Conservation (phyloP, 1,140 invertebrate genomes). For the Neotoxoptera formosana region DNA sequence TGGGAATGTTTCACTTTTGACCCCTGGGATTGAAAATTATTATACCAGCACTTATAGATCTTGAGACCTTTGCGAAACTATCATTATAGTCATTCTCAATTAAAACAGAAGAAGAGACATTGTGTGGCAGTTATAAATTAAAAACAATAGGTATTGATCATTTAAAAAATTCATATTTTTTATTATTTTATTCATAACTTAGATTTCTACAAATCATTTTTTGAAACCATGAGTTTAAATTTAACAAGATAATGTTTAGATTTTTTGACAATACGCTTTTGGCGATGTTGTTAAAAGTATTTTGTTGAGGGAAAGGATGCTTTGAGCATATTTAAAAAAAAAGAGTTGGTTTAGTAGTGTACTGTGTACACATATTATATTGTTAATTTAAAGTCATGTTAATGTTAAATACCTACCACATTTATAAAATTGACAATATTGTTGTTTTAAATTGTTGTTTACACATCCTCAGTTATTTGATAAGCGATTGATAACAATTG, state of each 20-base stretch:
- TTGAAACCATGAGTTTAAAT: background rate
- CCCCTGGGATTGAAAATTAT: too few species aligned
- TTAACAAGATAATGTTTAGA: background rate
- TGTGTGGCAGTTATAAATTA: background rate
- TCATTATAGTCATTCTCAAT: background rate
- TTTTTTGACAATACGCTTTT: background rate
- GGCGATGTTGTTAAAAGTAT: too few species aligned
- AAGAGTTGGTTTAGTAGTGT: too few species aligned
- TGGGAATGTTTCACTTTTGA: background rate
- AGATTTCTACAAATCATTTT: background rate
- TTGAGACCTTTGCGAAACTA: background rate
- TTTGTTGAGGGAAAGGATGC: background rate
- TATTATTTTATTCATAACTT: too few species aligned
- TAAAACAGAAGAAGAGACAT: too few species aligned
- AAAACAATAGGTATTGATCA: background rate
- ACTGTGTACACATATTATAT: background rate
- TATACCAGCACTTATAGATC: background rate
- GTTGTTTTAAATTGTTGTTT: background rate
- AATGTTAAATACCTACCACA: background rate
- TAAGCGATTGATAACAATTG: background rate
- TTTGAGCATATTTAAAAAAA: background rate
- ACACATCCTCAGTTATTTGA: background rate
- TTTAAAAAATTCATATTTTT: background rate
- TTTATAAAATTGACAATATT: background rate
- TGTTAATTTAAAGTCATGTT: background rate